Evolutionary conservation across 1,140 invertebrate species (phyloP), one percentile per base, ranked within the genome.

Genomic region (Nomia melanderi): DNA sequence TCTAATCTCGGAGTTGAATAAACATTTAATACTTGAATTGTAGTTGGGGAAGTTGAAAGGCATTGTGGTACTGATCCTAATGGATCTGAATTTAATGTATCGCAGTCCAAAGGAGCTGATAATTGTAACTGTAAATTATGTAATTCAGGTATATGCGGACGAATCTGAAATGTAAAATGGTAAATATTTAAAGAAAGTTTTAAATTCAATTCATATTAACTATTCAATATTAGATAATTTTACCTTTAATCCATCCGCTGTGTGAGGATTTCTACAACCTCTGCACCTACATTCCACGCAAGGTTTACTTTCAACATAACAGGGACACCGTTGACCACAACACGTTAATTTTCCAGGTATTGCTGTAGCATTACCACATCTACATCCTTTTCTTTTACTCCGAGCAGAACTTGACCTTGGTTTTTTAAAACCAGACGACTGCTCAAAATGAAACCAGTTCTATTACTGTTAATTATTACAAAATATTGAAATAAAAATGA

Each of bases 241-340:
- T 93, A 96, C 95, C 93, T 97, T 97, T 83, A 95, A 94, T 65
- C 96, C 96, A 92, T 96, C 96, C 62, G 95, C 94, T 83, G 95
- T 94, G 86, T 97, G 95, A 20, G 97, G 97, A 94, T 98, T 98
- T 88, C 97, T 92, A 91, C 97, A 98, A 9, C 97, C 97, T 90
- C 96, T 94, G 92, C 97, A 98, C 89, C 96, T 95, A 91, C 97
- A 98, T 79, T 96, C 96, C 39, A 96, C 93, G 88, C 97, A 98
- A 14, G 96, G 95, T 91, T 96, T 97, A 87, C 94, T 96, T 85
- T 96, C 96, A 67, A 97, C 96, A 92, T 98, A 98, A 92, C 97
- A 98, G 0, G 97, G 97, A 93, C 97, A 98, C 77, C 97, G 93
- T 90, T 98, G 97, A 4, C 97, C 97, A 90, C 97, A 97, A 91